phyloP scores from a whole-genome alignment of 2,113 vertebrate species.

The Amazona guildingii region DNA sequence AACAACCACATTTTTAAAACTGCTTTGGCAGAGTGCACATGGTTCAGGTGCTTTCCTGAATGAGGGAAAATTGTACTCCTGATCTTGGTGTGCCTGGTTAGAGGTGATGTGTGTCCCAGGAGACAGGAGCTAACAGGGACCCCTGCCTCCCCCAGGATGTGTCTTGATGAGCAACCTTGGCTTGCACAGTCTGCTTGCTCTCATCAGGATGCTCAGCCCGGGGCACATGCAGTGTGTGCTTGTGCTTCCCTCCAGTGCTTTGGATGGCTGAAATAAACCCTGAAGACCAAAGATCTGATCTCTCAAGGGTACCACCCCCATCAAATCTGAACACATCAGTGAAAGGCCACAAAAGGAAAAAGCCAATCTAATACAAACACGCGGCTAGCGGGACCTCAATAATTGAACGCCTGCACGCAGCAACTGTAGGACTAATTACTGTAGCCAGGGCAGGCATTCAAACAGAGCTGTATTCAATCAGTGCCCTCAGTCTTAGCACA shows the following conservation, averaged over 20 bases:
- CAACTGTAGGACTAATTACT: background rate
- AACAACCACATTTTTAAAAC: background rate
- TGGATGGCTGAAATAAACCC: background rate
- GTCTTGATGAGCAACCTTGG: background rate
- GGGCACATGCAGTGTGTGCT: rapidly evolving
- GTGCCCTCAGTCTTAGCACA: background rate
- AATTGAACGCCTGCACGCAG: background rate
- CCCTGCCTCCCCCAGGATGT: rapidly evolving
- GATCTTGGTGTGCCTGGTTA: background rate
- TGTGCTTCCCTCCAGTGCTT: background rate
- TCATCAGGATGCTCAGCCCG: rapidly evolving
- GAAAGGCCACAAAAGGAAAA: background rate
- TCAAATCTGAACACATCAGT: background rate
- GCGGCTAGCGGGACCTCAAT: rapidly evolving
- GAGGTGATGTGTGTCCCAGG: background rate
- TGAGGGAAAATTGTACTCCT: background rate
- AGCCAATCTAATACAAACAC: background rate
- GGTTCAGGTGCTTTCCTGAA: background rate
- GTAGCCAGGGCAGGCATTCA: background rate
- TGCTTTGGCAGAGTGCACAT: background rate
- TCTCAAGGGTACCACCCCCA: background rate
- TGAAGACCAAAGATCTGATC: background rate
- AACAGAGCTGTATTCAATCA: background rate
- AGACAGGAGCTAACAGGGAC: rapidly evolving
- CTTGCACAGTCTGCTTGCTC: background rate